A percentile compares a stretch with the other conserved stretches of the same genome.
These are phyloP conservation scores for Anguilla marmorata DNA, from an alignment of 2,797 vertebrate genomes.

Conservation along the genomic window DNA sequence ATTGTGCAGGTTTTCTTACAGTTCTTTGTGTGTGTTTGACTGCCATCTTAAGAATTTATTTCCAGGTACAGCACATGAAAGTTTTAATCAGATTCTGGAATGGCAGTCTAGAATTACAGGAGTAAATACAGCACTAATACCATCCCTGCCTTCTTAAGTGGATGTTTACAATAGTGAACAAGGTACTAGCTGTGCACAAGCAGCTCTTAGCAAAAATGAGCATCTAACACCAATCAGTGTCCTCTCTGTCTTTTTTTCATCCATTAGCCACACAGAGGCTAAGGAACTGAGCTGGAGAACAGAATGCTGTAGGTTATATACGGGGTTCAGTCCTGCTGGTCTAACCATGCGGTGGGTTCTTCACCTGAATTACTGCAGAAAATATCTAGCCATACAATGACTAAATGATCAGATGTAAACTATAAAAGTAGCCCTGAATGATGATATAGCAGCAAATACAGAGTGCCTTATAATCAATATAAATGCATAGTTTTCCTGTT, in stretches of 20 bases:
- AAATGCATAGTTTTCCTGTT: background rate
- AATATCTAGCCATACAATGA: background rate
- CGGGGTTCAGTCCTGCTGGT: background rate
- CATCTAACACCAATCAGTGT: conserved; percentile 38
- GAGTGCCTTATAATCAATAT: background rate
- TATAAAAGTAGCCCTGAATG: background rate
- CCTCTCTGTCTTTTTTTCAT: background rate
- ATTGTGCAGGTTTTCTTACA: background rate
- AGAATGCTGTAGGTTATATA: background rate
- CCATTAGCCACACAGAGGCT: background rate
- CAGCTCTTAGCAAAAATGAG: conserved; percentile 32
- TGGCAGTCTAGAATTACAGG: background rate
- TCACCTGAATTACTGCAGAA: background rate
- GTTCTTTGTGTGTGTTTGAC: background rate
- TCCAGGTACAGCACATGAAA: background rate
- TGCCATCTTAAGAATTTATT: background rate
- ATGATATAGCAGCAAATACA: background rate
- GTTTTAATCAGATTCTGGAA: background rate
- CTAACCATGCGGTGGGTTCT: background rate
- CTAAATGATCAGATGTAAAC: background rate
- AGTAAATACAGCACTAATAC: conserved; percentile 17
- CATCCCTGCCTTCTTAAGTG: conserved; percentile 34
- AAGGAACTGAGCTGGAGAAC: background rate
- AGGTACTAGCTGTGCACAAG: conserved; percentile 37
- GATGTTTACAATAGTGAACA: conserved; percentile 35